Base-by-base conservation (phyloP, 1,140 invertebrate genomes). In the Kradibia gibbosae region DNA sequence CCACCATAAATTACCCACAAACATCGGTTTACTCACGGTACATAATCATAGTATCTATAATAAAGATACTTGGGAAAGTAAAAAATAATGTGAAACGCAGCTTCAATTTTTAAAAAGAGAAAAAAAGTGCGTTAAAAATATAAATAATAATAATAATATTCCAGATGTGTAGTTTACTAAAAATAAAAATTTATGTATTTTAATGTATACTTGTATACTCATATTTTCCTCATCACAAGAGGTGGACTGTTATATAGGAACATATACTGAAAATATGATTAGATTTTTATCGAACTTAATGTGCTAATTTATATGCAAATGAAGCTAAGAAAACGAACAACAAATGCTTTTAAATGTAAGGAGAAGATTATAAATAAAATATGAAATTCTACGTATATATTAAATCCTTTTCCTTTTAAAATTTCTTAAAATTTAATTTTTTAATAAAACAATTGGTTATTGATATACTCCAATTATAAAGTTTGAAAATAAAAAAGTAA, bases 301-400 rank as follows among this genome's bases (percentile, higher is more conserved):
- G 81, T 85, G 78, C 83, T 85, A 84, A 81, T 72, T 72, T 72
- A n/a, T 81, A 72, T 60, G 80, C 42, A 81, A 78, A 83, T 78
- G 42, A 80, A 55, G 17, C n/a, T 34, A 50, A 67, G 36, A 42
- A 42, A 11, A 28, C 17, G 15, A 48, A 60, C 60, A 48, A 48
- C 3, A 42, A 79, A 79, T 45, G 78, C 53, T 74, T 72, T 65
- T 80, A 75, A 82, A 71, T 85, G 76, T 83, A 80, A 82, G 22
- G 13, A 57, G 45, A 28, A 82, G 25, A 78, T 45, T n/a, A 65
- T 55, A 62, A 83, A 83, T 84, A 85, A 84, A 84, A 48, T 84
- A 77, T 73, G 80, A 82, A 84, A 85, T 85, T 85, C 81, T 82
- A 84, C 31, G 57, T 28, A 50, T 82, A 53, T 22, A 82, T 11